A percentile compares a stretch with the other conserved stretches of the same genome.
Conservation (phyloP, 2,797 vertebrate genomes). For the Stomatorhinus walkeri region DNA sequence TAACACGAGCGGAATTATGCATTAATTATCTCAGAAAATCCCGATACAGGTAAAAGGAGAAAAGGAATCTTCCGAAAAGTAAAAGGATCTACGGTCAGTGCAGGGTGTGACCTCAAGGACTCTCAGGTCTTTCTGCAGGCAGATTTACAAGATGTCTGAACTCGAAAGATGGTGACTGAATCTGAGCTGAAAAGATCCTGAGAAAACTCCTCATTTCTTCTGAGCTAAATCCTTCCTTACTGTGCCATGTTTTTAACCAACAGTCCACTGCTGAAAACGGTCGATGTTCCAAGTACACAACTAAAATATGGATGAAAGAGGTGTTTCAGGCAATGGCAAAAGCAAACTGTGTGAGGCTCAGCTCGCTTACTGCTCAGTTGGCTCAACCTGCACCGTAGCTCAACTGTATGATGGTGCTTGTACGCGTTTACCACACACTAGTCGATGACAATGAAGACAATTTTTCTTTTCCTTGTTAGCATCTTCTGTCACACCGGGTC, state of each 20-base stretch:
- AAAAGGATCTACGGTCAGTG: not conserved
- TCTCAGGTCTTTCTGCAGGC: not conserved
- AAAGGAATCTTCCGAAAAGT: not conserved
- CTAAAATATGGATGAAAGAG: constrained; percentile 2
- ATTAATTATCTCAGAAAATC: not conserved
- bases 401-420: not conserved
- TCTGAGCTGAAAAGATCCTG: not conserved
- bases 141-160: not conserved
- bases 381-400: not conserved
- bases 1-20: constrained; percentile 4
- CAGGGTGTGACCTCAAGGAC: not conserved
- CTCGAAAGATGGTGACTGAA: not conserved
- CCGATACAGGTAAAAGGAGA: not conserved
- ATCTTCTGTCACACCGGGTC: not conserved
- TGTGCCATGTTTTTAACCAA: not conserved
- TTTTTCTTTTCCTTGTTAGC: not conserved
- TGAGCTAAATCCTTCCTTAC: not conserved
- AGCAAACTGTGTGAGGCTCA: no score
- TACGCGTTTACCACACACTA: not conserved
- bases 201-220: not conserved
- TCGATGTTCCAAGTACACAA: not conserved
- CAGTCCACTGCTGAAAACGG: not conserved
- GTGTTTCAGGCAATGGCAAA: not conserved
- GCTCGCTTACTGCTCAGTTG: not conserved
- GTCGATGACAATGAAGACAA: not conserved